These are phyloP conservation scores for Hippocampus guttulatus DNA, from an alignment of 2,113 vertebrate species.

Conservation along the genomic window DNA sequence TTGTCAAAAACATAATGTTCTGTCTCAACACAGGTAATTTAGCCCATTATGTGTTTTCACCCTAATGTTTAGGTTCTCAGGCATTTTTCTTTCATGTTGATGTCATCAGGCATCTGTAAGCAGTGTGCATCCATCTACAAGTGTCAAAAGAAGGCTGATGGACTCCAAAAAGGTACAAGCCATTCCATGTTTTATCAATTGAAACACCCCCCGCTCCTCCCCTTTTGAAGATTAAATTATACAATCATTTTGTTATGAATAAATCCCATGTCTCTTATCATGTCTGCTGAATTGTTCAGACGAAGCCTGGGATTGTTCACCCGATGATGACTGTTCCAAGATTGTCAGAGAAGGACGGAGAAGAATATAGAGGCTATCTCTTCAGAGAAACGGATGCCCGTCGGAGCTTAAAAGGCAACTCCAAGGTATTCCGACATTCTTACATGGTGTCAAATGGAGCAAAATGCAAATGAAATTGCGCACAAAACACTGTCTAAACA, in stretches of 20 bases:
- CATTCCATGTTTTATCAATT: constrained; percentile 3
- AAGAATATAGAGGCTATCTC: constrained; percentile 73
- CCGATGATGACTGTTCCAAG: constrained; percentile 75
- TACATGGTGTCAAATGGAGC: neutral
- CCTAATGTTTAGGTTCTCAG: neutral
- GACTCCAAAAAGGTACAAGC: constrained; percentile 42
- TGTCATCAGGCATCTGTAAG: constrained; percentile 76
- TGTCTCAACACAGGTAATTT: neutral
- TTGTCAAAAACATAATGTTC: neutral
- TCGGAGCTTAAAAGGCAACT: neutral
- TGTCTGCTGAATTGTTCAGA: constrained; percentile 63
- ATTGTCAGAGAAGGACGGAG: constrained; percentile 66
- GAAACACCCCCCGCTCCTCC: too few species aligned
- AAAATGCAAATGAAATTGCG: neutral
- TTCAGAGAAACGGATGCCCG: constrained; percentile 53
- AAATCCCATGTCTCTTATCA: neutral
- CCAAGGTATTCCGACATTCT: neutral
- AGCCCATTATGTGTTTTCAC: neutral
- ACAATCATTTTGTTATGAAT: neutral
- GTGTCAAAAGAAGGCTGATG: constrained; percentile 70
- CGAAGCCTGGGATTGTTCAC: constrained; percentile 86
- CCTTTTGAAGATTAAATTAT: neutral
- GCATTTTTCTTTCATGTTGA: neutral
- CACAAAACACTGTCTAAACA: too few species aligned
- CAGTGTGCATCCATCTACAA: constrained; percentile 52